Percentiles rank a stretch among this genome's conserved stretches.
These are phyloP conservation scores for Sycophila texana DNA, from an alignment of 2,888 invertebrate species.

Conservation along the genomic window DNA sequence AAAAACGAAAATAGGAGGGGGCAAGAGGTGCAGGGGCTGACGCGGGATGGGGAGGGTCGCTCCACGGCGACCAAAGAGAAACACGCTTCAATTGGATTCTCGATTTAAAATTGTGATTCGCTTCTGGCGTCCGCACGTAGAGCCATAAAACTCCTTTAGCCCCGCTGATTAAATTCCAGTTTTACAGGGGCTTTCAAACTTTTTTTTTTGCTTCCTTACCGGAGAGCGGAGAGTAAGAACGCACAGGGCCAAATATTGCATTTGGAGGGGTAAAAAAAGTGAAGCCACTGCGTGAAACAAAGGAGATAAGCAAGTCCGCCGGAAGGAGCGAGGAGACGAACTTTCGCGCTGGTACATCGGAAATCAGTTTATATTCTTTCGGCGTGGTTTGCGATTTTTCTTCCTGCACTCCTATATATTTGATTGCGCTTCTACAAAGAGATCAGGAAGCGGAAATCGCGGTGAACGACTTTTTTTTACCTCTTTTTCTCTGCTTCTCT, in stretches of 20 bases:
- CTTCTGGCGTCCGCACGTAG: not conserved
- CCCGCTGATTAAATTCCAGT: conserved; percentile 35
- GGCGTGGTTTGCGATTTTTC: not conserved
- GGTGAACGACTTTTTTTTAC: no score
- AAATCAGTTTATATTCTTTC: conserved; percentile 13
- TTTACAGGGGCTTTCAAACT: not conserved
- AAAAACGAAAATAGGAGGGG: conserved; percentile 22
- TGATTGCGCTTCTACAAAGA: not conserved
- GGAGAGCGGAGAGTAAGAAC: not conserved
- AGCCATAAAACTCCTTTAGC: conserved; percentile 37
- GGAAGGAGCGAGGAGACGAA: no score
- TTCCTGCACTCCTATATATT: not conserved
- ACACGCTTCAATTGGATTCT: conserved; percentile 35
- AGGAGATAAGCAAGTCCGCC: conserved; percentile 6
- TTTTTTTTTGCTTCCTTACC: not conserved
- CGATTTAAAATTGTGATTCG: conserved; percentile 54
- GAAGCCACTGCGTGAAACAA: not conserved
- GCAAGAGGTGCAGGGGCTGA: not conserved
- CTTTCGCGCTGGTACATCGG: not conserved
- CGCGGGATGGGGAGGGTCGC: no score
- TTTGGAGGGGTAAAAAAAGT: conserved; percentile 1
- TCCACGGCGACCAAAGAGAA: conserved; percentile 30
- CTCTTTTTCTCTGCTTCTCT: no score
- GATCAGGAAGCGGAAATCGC: conserved; percentile 1
- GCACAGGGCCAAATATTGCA: conserved; percentile 12